Base-by-base conservation (phyloP, 2,888 invertebrate genomes). In the Schizotus pectinicornis region DNA sequence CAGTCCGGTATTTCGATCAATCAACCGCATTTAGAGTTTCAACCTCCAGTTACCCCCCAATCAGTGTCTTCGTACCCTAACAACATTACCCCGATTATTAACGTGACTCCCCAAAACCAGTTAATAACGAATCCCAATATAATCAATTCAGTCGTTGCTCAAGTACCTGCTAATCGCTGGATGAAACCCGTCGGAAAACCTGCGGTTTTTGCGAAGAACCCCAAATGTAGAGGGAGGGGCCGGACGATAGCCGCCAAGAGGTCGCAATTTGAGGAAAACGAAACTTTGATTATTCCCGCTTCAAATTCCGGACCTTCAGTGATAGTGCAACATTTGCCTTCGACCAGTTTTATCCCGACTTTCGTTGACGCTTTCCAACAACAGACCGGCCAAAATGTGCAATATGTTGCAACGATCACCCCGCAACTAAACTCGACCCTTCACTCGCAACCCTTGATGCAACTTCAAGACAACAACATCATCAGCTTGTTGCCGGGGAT, bases 351-450 rank as follows among this genome's bases (percentile, higher is more conserved):
- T 52, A 80, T 84, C 47, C 82, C 86, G 1, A 86, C 88, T 1
- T 89, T 88, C 76, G 86, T 89, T 1, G 88, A 89, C 71, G 83
- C 88, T 0, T 81, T 88, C 64, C 88, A 88, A 46, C 89, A 88
- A 69, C 55, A 87, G 65, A 85, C 87, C 53, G 86, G 86, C 56
- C 88, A 88, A 74, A 88, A 88, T 73, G 82, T 91, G 77, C 92
- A 92, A 70, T 92, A 91, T 69, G 87, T 92, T 41, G 86, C 91
- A 7, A 86, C 90, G 0, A 85, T 88, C 58, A 83, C 86, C 0
- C 86, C 87, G 5, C 87, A 86, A 74, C 65, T 74, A 35, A 72
- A 70, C 36, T 52, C 65, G 11, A 64, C 72, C 2, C 68, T 74
- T 46, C 71, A 71, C 14, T 69, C 73, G 53, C 73, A 75, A 51